Evolutionary conservation across 2,888 invertebrate genomes (phyloP), one percentile per base, ranked within the genome.

Genomic region (Gastrophysa polygoni): DNA sequence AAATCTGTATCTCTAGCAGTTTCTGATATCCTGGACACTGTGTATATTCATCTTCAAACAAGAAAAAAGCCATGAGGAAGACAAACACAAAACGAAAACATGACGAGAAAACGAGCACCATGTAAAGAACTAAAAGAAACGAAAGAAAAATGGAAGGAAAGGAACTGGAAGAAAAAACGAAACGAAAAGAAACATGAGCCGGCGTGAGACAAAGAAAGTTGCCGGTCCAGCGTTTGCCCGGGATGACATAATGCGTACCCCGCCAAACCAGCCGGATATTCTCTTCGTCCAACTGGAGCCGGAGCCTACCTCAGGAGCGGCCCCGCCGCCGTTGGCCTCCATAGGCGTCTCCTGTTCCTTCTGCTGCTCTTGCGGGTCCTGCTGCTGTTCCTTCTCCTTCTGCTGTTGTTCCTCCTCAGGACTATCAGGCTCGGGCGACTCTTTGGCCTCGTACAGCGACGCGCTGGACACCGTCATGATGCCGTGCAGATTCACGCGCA

Each of bases 401-500:
- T 70, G 65, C 56, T 66, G 64, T 34, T 75, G 70, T 32, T 78
- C 73, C 29, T 68, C 70, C 24, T 71, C 72, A 0, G 68, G 64
- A 10, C 67, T 64, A 24, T 75, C 77, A 11, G 74, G 73, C 20
- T 79, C 78, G 16, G 71, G 60, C 1, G 85, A 83, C 64, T 85
- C 88, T 75, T 89, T 90, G 76, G 91, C 91, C 76, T 93, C 92
- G 43, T 91, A 87, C 58, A 95, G 83, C 0, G 92, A 89, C 3
- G 98, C 98, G 57, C 92, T 92, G 10, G 91, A 89, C 20, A 98
- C 89, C 10, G 89, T 88, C 77, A 99, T 90, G 64, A 98, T 90
- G 54, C 99, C 98, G 80, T 99, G 92, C 52, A 93, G 86, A 84
- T 98, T 97, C 57, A 99, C 87, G 72, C 97, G 88, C 5, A 96